These are phyloP conservation scores for Drosophila birchii DNA, from an alignment of 2,888 invertebrate genomes.

Conservation along the genomic window DNA sequence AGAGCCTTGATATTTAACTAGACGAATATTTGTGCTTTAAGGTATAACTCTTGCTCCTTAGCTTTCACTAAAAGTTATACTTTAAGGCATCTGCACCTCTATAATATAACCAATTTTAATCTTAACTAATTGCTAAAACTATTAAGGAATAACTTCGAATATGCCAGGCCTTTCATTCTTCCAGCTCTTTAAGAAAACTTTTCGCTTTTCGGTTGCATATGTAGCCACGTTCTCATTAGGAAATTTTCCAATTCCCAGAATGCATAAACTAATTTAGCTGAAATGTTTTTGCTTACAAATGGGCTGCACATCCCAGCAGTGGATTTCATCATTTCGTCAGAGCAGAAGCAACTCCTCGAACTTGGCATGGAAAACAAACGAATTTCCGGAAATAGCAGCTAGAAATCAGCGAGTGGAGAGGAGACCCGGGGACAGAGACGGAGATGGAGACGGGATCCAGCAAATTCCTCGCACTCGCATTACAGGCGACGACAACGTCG, in stretches of 20 bases:
- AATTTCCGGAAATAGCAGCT: constrained; percentile 20
- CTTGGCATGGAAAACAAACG: constrained; percentile 51
- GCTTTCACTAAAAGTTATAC: background rate
- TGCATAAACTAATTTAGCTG: constrained; percentile 76
- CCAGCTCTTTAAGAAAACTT: constrained; percentile 18
- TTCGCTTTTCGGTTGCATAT: constrained; percentile 11
- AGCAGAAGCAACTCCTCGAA: constrained; percentile 29
- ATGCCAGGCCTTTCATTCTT: background rate
- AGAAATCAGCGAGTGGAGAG: constrained; percentile 26
- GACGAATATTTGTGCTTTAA: background rate
- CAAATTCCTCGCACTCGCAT: constrained; percentile 68
- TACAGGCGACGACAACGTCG: constrained; percentile 66
- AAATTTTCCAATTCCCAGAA: constrained; percentile 69
- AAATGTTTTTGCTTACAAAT: constrained; percentile 80
- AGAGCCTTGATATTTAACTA: background rate
- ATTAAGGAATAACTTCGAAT: background rate
- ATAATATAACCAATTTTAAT: background rate
- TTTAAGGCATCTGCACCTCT: background rate
- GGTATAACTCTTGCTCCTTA: background rate
- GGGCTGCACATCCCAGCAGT: constrained; percentile 53
- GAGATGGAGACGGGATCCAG: constrained; percentile 15
- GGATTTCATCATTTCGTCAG: constrained; percentile 71
- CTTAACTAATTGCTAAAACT: constrained; percentile 6
- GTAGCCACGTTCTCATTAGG: constrained; percentile 53
- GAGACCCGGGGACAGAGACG: constrained; percentile 23